Conservation (phyloP, 2,113 vertebrate genomes). For the Rissa tridactyla region DNA sequence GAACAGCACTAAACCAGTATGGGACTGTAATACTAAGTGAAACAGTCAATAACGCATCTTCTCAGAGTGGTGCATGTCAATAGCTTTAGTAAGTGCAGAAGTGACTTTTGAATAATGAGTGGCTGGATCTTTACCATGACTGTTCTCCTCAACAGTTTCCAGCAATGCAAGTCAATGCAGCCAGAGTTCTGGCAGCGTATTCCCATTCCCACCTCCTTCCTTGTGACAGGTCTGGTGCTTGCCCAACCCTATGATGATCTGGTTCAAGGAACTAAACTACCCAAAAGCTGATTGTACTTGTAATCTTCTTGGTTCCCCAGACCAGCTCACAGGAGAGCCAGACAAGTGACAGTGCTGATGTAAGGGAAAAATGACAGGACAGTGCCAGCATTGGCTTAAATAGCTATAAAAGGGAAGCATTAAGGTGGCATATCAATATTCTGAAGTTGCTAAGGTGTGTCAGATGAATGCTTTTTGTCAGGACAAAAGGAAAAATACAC, state of each 20-base stretch:
- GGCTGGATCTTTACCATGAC: not conserved
- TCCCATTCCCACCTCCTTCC: not conserved
- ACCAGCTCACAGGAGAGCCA: not conserved
- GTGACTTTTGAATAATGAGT: not conserved
- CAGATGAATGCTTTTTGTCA: not conserved
- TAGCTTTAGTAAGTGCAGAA: not conserved
- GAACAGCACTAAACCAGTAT: not conserved
- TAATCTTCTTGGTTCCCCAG: slow-evolving; percentile 16
- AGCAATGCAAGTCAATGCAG: accelerated
- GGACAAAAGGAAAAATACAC: not conserved
- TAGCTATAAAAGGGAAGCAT: not conserved
- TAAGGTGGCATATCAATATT: not conserved
- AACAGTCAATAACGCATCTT: not conserved
- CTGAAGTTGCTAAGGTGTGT: not conserved
- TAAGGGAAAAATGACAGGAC: not conserved
- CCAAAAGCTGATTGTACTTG: not conserved
- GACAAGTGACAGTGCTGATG: not conserved
- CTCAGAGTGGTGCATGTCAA: not conserved
- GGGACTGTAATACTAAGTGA: not conserved
- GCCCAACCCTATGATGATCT: not conserved
- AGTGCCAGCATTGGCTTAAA: not conserved
- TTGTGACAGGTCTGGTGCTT: not conserved
- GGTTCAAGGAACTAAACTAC: not conserved
- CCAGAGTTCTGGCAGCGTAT: not conserved
- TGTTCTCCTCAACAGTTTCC: not conserved